Percentiles rank a stretch among this genome's conserved stretches.
Evolutionary conservation across 2,797 vertebrate species (phyloP).

Genomic region (Orestias chungarensis): DNA sequence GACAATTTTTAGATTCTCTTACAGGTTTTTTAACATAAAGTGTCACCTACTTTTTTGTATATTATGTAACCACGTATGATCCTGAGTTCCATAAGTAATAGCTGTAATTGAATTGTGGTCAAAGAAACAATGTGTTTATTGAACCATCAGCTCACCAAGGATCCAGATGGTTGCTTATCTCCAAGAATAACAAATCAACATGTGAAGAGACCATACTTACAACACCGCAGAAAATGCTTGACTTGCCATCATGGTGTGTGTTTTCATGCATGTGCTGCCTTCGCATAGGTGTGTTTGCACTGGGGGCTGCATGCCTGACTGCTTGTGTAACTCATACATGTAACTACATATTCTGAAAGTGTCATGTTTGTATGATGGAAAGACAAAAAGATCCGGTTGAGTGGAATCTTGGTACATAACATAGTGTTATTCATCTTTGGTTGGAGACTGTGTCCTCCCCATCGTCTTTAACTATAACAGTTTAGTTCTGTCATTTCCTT

Average conservation of each 20-base stretch:
- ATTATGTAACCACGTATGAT: conserved; percentile 9
- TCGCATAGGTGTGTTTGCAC: conserved; percentile 45
- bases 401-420: conserved; percentile 20
- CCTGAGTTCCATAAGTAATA: conserved; percentile 19
- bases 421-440: conserved; percentile 29
- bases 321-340: conserved; percentile 64
- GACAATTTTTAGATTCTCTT: not conserved
- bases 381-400: conserved; percentile 49
- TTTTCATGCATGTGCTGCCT: conserved; percentile 9
- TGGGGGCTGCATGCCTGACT: conserved; percentile 47
- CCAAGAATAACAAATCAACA: conserved; percentile 51
- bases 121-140: conserved; percentile 56
- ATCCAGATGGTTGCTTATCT: conserved; percentile 40
- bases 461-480: conserved; percentile 22
- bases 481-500: conserved; percentile 11
- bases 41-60: too few species aligned
- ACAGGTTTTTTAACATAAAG: too few species aligned
- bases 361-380: conserved; percentile 54
- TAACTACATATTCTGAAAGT: conserved; percentile 59
- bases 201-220: conserved; percentile 56
- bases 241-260: conserved; percentile 28
- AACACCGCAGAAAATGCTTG: conserved; percentile 37
- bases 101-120: conserved; percentile 27
- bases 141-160: conserved; percentile 25
- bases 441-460: conserved; percentile 33